Base-by-base conservation (phyloP, 1,140 invertebrate genomes). In the Drosophila bocqueti region DNA sequence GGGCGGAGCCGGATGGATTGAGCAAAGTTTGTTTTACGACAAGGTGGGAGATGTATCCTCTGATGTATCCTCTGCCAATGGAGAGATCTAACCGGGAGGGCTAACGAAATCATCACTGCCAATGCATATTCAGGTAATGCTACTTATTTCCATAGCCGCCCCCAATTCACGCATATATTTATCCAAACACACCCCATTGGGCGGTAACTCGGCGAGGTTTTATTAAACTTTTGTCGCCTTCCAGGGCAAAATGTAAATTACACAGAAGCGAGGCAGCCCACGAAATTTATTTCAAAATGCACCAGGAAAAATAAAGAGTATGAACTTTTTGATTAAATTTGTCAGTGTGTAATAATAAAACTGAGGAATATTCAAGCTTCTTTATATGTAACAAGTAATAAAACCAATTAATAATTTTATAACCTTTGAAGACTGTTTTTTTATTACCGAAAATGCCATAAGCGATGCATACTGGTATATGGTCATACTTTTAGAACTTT, bases 201-300 rank as follows among this genome's bases (percentile, higher is more conserved):
- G 38, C 15, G 38, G 50, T 15, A 67, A 15, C 63, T 34, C n/a
- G 11, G n/a, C n/a, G 64, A 55, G 54, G 76, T 83, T 79, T 86
- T 86, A 83, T 87, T 87, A 86, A 87, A 87, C 79, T 87, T 80
- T 73, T 83, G 71, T 68, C 76, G 66, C 76, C 83, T 86, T 78
- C 40, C 46, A 49, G 47, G 50, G 74, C 68, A 75, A 90, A 81
- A 87, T 84, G 83, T 78, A 87, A 87, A 87, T 89, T 87, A 81
- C 84, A 89, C 77, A 84, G 57, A 68, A 78, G 63, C 47, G 74
- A 77, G 50, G 47, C 62, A 66, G 54, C 21, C 1, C 21, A 61
- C 67, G 61, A 36, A 36, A 36, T 83, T 67, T 76, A 77, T 81
- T 80, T 67, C 57, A 80, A 68, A 66, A 50, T 60, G 52, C 52